These are phyloP conservation scores for Olivierus martensii DNA, from an alignment of 1,140 invertebrate genomes.

Conservation along the genomic window DNA sequence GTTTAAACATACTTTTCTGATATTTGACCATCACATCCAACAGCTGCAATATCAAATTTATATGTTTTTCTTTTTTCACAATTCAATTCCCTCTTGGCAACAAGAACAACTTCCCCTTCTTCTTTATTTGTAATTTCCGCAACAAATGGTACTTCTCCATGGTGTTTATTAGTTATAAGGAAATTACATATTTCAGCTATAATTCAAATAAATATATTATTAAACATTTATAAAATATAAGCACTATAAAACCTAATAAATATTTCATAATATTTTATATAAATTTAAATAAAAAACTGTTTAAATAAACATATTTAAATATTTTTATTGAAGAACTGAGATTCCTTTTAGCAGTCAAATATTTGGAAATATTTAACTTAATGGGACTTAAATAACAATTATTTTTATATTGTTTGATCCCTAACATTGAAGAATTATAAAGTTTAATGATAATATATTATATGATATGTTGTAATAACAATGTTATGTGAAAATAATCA, in stretches of 20 bases:
- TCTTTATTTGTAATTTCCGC: conserved; percentile 41
- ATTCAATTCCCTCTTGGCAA: conserved; percentile 65
- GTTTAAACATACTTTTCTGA: conserved; percentile 56
- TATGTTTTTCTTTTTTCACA: conserved; percentile 88
- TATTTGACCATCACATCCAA: conserved; percentile 69
- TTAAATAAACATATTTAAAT: too few species aligned
- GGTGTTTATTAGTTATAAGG: conserved; percentile 79
- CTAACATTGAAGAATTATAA: too few species aligned
- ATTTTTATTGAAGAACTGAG: too few species aligned
- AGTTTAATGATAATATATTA: too few species aligned
- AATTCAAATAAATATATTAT: conserved; percentile 4
- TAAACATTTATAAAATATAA: background rate
- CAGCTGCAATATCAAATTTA: conserved; percentile 87
- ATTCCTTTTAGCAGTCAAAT: too few species aligned
- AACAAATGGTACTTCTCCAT: conserved; percentile 80
- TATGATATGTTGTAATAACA: too few species aligned
- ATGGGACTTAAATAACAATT: too few species aligned
- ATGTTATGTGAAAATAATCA: too few species aligned
- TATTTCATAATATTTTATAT: background rate
- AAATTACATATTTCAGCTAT: conserved; percentile 75
- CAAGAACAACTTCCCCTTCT: conserved; percentile 45
- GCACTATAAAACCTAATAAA: too few species aligned
- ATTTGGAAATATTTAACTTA: too few species aligned
- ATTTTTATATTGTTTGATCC: too few species aligned
- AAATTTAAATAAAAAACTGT: background rate